Evolutionary conservation across 2,797 vertebrate genomes (phyloP).

Genomic region (Phataginus tricuspis): DNA sequence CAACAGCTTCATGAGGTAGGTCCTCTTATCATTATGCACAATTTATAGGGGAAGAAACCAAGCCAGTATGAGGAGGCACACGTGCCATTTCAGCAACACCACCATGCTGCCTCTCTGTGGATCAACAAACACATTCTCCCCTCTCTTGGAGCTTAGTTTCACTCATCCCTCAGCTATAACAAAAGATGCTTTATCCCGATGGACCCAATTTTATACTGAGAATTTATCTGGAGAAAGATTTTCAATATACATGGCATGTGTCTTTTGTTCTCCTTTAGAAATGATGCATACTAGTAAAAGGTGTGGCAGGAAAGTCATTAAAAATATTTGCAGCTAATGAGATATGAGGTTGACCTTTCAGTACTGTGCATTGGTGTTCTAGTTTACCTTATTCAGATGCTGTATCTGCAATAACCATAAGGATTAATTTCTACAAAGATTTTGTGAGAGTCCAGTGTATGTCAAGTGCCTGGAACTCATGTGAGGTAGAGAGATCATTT

Average conservation of each 20-base stretch:
- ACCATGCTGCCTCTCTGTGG: rapidly evolving
- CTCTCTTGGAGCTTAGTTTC: background rate
- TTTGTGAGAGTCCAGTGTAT: background rate
- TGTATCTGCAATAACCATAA: background rate
- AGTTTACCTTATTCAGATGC: background rate
- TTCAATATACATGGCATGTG: background rate
- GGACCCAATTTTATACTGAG: background rate
- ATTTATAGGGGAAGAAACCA: background rate
- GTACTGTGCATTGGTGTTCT: background rate
- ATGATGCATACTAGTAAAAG: background rate
- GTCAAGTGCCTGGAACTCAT: background rate
- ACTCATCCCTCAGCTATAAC: background rate
- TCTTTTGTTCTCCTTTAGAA: background rate
- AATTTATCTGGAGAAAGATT: background rate
- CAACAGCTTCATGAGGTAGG: background rate
- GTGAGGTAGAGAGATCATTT: background rate
- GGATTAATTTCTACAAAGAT: background rate
- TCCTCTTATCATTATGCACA: background rate
- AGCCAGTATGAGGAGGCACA: background rate
- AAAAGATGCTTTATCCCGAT: background rate
- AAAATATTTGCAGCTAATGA: background rate
- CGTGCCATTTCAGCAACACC: background rate
- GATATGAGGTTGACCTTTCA: background rate
- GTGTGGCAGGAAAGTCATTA: background rate
- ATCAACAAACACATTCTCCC: background rate